A percentile compares a stretch with the other conserved stretches of the same genome.
Evolutionary conservation across 2,113 vertebrate species (phyloP).

Genomic region (Mesoclemmys tuberculata): DNA sequence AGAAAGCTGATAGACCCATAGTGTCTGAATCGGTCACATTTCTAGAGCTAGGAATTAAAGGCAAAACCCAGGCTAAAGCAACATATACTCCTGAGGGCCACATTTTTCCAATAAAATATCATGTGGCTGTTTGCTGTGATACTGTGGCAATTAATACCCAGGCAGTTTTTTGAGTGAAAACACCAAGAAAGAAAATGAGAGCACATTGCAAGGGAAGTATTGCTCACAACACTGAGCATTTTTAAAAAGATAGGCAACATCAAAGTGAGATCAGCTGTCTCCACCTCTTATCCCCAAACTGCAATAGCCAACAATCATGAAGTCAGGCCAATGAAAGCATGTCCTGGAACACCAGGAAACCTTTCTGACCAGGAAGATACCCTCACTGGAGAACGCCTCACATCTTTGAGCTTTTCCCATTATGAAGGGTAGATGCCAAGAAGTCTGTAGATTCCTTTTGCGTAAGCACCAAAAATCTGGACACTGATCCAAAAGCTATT

Average conservation of each 20-base stretch:
- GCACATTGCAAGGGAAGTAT: not conserved
- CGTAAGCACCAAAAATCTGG: not conserved
- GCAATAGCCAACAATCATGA: not conserved
- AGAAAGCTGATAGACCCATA: rapidly evolving
- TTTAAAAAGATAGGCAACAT: not conserved
- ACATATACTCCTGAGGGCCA: not conserved
- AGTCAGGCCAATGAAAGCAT: rapidly evolving
- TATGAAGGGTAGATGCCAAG: not conserved
- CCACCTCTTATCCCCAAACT: not conserved
- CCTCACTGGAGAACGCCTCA: not conserved
- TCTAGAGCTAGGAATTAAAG: not conserved
- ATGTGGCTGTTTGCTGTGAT: not conserved
- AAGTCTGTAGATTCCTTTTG: not conserved
- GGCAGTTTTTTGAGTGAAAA: not conserved
- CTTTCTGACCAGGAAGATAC: not conserved
- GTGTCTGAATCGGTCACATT: not conserved
- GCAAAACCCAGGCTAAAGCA: not conserved
- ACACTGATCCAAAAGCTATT: not conserved
- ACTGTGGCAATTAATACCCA: not conserved
- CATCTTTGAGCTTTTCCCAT: not conserved
- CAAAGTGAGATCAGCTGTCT: not conserved
- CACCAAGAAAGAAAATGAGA: not conserved
- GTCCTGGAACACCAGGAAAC: not conserved
- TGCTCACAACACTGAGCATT: not conserved
- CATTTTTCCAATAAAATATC: not conserved